Evolutionary conservation across 2,888 invertebrate species (phyloP), one percentile per base, ranked within the genome.

Genomic region (Lepidocyrtinus sp.): DNA sequence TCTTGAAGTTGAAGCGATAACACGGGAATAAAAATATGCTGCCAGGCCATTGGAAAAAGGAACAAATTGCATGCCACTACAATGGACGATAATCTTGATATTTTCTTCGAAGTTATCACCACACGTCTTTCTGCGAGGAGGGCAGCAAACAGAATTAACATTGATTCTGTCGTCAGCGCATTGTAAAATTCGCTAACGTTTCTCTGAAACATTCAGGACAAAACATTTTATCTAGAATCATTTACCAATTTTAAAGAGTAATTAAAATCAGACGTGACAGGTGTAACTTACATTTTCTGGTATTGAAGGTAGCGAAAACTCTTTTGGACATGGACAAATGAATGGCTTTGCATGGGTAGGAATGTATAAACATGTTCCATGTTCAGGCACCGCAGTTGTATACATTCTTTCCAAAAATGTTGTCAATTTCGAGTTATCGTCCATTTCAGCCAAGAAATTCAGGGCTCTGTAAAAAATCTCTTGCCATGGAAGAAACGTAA

Each of bases 11-110:
- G 93, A 88, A 93, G 92, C 22, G 98, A 98, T 87, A 98, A 90
- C 86, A 99, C 94, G 71, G 98, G 98, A 89, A 99, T 98, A 89
- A 96, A 99, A 88, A 99, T 96, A 88, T 98, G 98, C 90, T 99
- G 98, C 99, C 99, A 99, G 86, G 94, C 94, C 97, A 99, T 98
- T 0, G 99, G 99, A 89, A 97, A 98, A 59, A 99, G 92, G 64
- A 99, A 93, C 82, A 95, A 93, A 88, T 97, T 96, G 19, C 97
- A 96, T 15, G 98, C 98, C 89, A 98, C 97, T 25, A 96, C 95
- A 88, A 96, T 95, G 0, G 98, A 96, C 68, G 97, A 97, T 67
- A 99, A 90, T 80, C 96, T 91, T 84, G 96, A 95, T 83, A 98
- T 91, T 88, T 95, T 95, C 83, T 93, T 93, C 0, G 98, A 98